phyloP scores from a whole-genome alignment of 1,140 invertebrate genomes.

The Pseudomyrmex flavicornis region DNA sequence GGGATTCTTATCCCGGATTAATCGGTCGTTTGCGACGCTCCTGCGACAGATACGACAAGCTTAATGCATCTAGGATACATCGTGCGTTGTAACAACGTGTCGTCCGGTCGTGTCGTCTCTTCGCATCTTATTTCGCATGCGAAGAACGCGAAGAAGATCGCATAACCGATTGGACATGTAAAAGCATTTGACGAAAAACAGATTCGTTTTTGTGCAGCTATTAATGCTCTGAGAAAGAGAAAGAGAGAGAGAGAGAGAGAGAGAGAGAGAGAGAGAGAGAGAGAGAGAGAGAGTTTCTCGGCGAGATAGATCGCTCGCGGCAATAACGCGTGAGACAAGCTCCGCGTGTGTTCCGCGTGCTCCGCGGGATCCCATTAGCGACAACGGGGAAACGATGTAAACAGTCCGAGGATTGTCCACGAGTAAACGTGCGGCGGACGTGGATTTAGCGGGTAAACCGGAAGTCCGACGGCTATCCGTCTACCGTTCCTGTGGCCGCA shows the following conservation, averaged over 20 bases:
- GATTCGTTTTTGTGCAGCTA: too few species aligned
- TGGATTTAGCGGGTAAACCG: constrained; percentile 52
- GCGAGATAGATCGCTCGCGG: too few species aligned
- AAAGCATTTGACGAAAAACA: too few species aligned
- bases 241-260: too few species aligned
- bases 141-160: too few species aligned
- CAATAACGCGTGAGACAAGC: too few species aligned
- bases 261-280: too few species aligned
- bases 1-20: constrained; percentile 74
- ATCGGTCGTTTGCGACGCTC: constrained; percentile 69
- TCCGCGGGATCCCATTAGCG: constrained; percentile 37
- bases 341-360: constrained; percentile 15
- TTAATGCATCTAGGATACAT: constrained; percentile 70
- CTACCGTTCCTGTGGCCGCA: constrained; percentile 23
- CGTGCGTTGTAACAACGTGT: constrained; percentile 48
- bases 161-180: too few species aligned
- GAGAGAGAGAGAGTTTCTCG: too few species aligned
- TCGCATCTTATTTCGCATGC: too few species aligned
- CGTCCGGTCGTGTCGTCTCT: constrained; percentile 17
- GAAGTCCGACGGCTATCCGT: constrained; percentile 55
- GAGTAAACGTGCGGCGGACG: constrained; percentile 37
- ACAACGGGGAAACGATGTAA: constrained; percentile 36
- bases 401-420: constrained; percentile 45
- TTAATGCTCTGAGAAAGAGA: too few species aligned
- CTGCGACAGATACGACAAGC: constrained; percentile 69